Percentiles rank a stretch among this genome's conserved stretches.
phyloP scores from a whole-genome alignment of 2,888 invertebrate species.

The Trichogramma evanescens region DNA sequence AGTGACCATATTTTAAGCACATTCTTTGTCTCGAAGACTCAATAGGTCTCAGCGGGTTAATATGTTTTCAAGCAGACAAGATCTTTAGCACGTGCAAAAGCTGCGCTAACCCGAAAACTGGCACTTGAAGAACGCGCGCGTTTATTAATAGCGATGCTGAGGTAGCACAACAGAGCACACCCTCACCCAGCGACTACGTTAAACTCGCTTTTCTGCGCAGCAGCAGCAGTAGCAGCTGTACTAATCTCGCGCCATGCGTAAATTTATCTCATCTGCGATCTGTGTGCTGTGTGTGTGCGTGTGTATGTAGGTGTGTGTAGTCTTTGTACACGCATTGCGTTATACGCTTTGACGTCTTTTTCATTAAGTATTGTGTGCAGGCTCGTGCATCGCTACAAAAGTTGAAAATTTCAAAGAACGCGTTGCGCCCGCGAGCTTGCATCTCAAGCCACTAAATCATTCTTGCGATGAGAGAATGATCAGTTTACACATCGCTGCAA shows the following conservation, averaged over 20 bases:
- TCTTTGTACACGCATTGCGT: neutral
- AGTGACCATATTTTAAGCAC: conserved; percentile 5
- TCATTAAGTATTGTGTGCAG: conserved; percentile 10
- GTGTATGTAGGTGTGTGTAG: neutral
- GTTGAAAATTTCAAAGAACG: conserved; percentile 4
- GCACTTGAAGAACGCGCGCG: neutral
- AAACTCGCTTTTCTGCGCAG: too few species aligned
- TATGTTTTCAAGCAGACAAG: conserved; percentile 2
- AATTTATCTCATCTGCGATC: too few species aligned
- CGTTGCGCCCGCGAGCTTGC: neutral
- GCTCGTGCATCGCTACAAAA: neutral
- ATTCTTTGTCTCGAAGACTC: conserved; percentile 12
- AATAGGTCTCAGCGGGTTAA: conserved; percentile 9
- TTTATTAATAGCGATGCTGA: conserved; percentile 3
- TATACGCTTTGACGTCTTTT: neutral
- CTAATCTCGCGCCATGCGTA: too few species aligned
- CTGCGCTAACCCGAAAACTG: neutral
- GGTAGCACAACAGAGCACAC: too few species aligned
- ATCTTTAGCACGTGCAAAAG: neutral
- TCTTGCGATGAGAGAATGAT: too few species aligned
- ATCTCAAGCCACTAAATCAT: too few species aligned
- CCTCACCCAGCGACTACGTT: too few species aligned
- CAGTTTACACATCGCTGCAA: too few species aligned
- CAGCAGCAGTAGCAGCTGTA: too few species aligned
- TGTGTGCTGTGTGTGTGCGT: too few species aligned